Base-by-base conservation (phyloP, 2,113 vertebrate genomes). In the Azemiops feae region DNA sequence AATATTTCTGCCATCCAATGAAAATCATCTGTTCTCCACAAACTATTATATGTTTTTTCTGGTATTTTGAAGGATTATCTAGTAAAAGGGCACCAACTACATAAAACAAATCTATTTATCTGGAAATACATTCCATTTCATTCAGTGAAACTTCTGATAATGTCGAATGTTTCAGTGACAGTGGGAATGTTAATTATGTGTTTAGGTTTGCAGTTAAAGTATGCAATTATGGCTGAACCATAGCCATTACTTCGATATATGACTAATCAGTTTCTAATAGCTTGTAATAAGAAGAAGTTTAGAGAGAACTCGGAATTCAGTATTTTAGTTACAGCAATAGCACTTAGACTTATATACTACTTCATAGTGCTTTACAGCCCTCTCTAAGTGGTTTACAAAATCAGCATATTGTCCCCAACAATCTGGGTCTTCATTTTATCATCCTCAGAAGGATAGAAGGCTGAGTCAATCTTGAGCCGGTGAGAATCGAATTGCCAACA, bases 1-100 rank as follows among this genome's bases (percentile, higher is more conserved):
- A 96, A 94, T 94, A 94, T 96, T 94, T 95, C 34, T 30, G 50
- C 69, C 94, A 94, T 91, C 94, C 27, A 92, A 91, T 60, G 45
- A 94, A 47, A 85, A 85, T 57, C 60, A 89, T 87, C 85, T 86
- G 88, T 94, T 91, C 92, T 22, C 55, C 90, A 55, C 58, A 85
- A 89, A 95, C 43, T 94, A 4, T 43, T 95, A 89, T 57, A 60
- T 25, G 87, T 95, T 89, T 86, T 89, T 5, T 0, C 30, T 9
- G 43, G 90, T 94, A 91, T 91, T 93, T 95, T 96, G 93, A 93
- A 94, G 89, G 0, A 5, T 93, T 93, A 6, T 88, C 89, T 94
- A 47, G 94, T 92, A 95, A 91, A 22, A 93, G 43, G 43, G 69
- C 53, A n/a, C 39, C 85, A 34, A 23, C 30, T 45, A 60, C 43